Evolutionary conservation across 2,888 invertebrate genomes (phyloP).

Genomic region (Alsophila aescularia): DNA sequence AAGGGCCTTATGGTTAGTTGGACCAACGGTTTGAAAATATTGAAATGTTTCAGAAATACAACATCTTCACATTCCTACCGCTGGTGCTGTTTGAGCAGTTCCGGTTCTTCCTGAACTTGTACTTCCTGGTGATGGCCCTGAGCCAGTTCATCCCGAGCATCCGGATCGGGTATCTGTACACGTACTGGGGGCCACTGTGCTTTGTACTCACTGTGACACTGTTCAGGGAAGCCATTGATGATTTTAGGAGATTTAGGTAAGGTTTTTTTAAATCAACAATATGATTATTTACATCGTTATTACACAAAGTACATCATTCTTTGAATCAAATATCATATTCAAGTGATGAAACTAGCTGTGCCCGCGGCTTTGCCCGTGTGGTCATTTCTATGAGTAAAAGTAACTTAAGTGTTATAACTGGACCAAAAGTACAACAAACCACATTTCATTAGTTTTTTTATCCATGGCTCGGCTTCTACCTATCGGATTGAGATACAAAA

Average conservation of each 20-base stretch:
- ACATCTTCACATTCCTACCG: conserved; percentile 94
- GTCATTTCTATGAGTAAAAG: too few relatives aligned
- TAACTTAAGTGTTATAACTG: too few relatives aligned
- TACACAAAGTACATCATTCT: too few relatives aligned
- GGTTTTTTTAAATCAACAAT: conserved; percentile 12
- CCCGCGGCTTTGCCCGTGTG: too few relatives aligned
- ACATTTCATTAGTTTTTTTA: too few relatives aligned
- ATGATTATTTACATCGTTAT: too few relatives aligned
- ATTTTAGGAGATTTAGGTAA: conserved; percentile 92
- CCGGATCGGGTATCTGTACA: conserved; percentile 98
- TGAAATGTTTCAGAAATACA: conserved; percentile 92
- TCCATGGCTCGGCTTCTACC: too few relatives aligned
- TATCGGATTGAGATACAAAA: too few relatives aligned
- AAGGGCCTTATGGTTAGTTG: too few relatives aligned
- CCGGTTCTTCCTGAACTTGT: conserved; percentile 98
- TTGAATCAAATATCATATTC: too few relatives aligned
- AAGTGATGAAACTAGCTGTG: too few relatives aligned
- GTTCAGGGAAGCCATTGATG: conserved; percentile 98
- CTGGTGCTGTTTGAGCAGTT: conserved; percentile 99
- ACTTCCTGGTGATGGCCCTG: conserved; percentile 98
- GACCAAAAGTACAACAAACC: too few relatives aligned
- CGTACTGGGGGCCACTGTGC: conserved; percentile 99
- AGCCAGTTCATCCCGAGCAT: conserved; percentile 99
- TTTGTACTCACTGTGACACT: conserved; percentile 98
- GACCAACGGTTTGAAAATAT: background rate